A percentile compares a stretch with the other conserved stretches of the same genome.
These are phyloP conservation scores for Lontra canadensis DNA, from an alignment of 2,113 vertebrate genomes.

Conservation along the genomic window DNA sequence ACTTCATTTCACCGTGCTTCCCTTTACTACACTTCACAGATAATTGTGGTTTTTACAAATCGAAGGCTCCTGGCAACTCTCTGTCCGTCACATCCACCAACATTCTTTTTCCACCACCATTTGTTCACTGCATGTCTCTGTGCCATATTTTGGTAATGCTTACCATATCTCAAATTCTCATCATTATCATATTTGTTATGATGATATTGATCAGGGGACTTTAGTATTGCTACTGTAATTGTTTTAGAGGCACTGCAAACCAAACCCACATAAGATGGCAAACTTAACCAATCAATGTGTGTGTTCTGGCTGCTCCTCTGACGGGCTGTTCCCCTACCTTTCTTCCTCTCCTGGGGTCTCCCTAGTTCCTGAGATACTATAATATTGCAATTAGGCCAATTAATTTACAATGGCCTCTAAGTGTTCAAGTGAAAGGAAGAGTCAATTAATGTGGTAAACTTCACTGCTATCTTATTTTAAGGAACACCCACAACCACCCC, in stretches of 20 bases:
- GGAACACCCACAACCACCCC: neutral
- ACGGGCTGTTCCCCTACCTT: neutral
- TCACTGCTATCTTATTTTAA: neutral
- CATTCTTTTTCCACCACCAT: neutral
- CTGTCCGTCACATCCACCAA: neutral
- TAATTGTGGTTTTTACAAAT: neutral
- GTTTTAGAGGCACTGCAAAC: neutral
- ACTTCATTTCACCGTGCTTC: neutral
- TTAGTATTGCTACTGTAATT: neutral
- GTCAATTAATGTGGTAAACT: neutral
- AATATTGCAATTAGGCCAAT: neutral
- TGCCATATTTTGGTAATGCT: neutral
- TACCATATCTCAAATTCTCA: neutral
- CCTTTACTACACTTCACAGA: neutral
- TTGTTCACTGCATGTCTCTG: neutral
- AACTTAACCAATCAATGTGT: neutral
- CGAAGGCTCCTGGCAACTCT: neutral
- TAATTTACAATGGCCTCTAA: neutral
- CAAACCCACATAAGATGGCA: neutral
- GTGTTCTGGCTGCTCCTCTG: neutral
- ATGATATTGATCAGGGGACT: neutral
- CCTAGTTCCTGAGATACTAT: neutral
- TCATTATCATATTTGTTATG: neutral
- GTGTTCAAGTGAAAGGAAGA: neutral
- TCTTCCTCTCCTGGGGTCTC: neutral